Percentiles rank a stretch among this genome's conserved stretches.
These are phyloP conservation scores for Pimpla rufipes DNA, from an alignment of 2,888 invertebrate genomes.

Conservation along the genomic window DNA sequence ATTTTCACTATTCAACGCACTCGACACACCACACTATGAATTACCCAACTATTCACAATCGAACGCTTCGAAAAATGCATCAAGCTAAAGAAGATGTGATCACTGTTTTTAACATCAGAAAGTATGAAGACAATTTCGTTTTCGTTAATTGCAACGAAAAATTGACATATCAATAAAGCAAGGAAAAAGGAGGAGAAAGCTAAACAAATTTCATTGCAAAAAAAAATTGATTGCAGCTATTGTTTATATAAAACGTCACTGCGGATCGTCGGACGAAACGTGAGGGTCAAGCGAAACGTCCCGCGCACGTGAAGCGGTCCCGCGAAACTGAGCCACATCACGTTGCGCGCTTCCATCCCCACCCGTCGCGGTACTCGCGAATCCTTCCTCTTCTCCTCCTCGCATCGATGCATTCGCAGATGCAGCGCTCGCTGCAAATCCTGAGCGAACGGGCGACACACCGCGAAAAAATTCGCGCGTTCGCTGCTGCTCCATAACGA, in stretches of 20 bases:
- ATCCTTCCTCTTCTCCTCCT: neutral
- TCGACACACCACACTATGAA: neutral
- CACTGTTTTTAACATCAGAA: constrained; percentile 1
- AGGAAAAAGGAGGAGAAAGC: neutral
- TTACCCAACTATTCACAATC: neutral
- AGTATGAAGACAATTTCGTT: neutral
- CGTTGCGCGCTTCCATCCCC: constrained; percentile 71
- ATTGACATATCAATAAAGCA: too few species aligned
- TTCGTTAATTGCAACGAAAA: neutral
- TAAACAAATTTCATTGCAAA: neutral
- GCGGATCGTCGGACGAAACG: neutral
- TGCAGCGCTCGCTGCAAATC: neutral
- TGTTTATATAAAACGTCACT: neutral
- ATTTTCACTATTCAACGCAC: constrained; percentile 20
- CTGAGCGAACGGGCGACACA: neutral
- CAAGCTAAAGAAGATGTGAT: neutral
- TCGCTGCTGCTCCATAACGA: too few species aligned
- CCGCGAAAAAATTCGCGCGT: neutral
- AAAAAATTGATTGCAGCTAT: neutral
- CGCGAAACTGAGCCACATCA: constrained; percentile 74
- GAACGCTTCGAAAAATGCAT: neutral
- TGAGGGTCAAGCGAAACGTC: constrained; percentile 50
- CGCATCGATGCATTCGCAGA: constrained; percentile 15
- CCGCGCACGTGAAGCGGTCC: constrained; percentile 73
- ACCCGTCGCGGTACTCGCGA: constrained; percentile 60